Base-by-base conservation (phyloP, 2,888 invertebrate genomes). In the Hedychridium roseum region DNA sequence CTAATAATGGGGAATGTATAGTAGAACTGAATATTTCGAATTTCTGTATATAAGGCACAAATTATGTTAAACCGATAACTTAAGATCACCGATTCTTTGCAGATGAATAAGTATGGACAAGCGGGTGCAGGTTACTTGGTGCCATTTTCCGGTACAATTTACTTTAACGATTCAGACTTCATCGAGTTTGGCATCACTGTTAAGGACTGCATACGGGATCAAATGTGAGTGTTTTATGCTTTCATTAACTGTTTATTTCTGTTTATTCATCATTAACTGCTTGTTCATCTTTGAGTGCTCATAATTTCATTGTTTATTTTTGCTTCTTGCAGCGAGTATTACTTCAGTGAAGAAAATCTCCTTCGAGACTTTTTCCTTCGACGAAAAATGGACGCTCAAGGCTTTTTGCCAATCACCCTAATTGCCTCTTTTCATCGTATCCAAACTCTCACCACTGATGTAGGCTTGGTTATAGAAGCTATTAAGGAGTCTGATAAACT, bases 351-450 rank as follows among this genome's bases (percentile, higher is more conserved):
- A 60, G 97, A 97, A 73, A 99, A 99, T 82, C 83, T 99, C 45
- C 88, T 91, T 66, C 88, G 93, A 68, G 99, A 99, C 78, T 94
- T 97, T 83, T 99, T 94, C 84, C 84, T 99, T 60, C 88, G 98
- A 21, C 88, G 97, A 66, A 96, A 96, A 85, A 99, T 99, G 99
- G 92, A 94, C 67, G 80, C 86, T 2, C 90, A 95, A 70, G 99
- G 99, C 43, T 98, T 90, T 73, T 86, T 98, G 57, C 95, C 97
- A 0, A 88, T 99, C 35, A 89, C 92, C 51, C 82, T 98, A 57
- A 95, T 99, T 59, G 96, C 97, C 46, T 94, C 96, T 12, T 99
- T 99, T 82, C 94, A 96, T 80, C 88, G 98, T 68, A 91, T 99
- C 54, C 86, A 93, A 65, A 88, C 90, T 39, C 84, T 97, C 60